Percentiles rank a stretch among this genome's conserved stretches.
phyloP scores from a whole-genome alignment of 2,113 vertebrate genomes.

The Perca fluviatilis region DNA sequence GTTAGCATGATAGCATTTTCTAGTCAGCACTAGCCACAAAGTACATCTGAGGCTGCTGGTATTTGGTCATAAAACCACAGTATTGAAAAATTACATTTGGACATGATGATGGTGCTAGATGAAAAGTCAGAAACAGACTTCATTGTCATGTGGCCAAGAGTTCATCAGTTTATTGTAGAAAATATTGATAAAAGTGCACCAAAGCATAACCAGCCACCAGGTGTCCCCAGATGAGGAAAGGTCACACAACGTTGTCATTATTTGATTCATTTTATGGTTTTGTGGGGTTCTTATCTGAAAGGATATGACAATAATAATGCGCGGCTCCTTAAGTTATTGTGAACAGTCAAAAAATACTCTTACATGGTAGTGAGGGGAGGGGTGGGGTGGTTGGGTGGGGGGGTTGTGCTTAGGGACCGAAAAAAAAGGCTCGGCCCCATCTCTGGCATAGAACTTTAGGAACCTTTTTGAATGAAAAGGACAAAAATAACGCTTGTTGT shows the following conservation, averaged over 20 bases:
- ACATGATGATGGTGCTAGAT: not conserved
- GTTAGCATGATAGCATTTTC: not conserved
- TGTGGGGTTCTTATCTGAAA: not conserved
- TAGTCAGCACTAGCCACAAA: not conserved
- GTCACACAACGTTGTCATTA: not conserved
- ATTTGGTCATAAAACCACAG: not conserved
- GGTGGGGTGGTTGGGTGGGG: not conserved
- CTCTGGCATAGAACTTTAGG: not conserved
- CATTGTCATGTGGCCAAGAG: not conserved
- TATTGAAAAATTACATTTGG: not conserved
- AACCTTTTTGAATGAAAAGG: constrained; percentile 27
- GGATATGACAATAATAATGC: not conserved
- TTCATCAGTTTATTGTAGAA: not conserved
- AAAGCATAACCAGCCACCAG: not conserved
- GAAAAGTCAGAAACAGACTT: not conserved
- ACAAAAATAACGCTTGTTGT: constrained; percentile 37
- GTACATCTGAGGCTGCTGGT: not conserved
- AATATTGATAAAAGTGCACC: not conserved
- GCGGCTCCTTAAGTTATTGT: not conserved
- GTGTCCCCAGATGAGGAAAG: not conserved
- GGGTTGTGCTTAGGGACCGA: not conserved
- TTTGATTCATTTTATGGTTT: not conserved
- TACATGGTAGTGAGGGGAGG: not conserved
- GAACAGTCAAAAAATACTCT: not conserved
- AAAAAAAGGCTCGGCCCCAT: not conserved